These are phyloP conservation scores for Onchidella celtica DNA, from an alignment of 2,888 invertebrate species.

Conservation along the genomic window DNA sequence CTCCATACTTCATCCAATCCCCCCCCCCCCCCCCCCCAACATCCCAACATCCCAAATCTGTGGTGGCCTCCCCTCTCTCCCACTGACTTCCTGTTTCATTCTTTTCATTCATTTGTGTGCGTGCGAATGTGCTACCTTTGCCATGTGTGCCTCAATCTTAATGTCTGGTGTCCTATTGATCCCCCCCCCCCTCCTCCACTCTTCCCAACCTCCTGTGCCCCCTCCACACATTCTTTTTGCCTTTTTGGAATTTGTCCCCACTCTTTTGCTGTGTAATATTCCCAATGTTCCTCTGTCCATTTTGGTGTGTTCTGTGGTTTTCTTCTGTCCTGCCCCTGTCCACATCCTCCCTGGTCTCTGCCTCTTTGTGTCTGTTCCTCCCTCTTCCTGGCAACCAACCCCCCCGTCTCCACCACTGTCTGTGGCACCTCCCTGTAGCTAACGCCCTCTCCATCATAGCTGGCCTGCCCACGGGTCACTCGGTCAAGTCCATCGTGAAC, in stretches of 20 bases:
- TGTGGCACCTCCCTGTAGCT: constrained; percentile 44
- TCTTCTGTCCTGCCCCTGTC: background rate
- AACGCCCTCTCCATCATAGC: constrained; percentile 57
- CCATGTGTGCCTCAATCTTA: no score
- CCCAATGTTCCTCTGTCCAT: no score
- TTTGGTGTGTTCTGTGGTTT: no score
- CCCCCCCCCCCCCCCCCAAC: constrained; percentile 22
- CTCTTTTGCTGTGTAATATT: no score
- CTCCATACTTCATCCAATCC: background rate
- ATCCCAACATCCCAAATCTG: constrained; percentile 26
- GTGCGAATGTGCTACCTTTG: no score
- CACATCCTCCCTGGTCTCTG: constrained; percentile 1
- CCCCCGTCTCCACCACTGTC: constrained; percentile 1
- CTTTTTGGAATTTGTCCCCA: no score
- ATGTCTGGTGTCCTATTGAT: no score
- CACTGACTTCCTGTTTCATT: constrained; percentile 29
- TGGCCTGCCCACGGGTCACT: constrained; percentile 54
- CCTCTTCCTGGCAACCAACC: background rate
- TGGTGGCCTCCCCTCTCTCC: constrained; percentile 29
- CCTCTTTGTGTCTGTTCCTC: background rate
- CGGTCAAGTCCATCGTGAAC: constrained; percentile 54
- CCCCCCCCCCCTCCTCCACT: no score
- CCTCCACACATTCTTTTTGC: no score
- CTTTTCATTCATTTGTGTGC: constrained; percentile 15
- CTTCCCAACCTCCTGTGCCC: no score